Evolutionary conservation across 2,797 vertebrate species (phyloP).

Genomic region (Prionace glauca): DNA sequence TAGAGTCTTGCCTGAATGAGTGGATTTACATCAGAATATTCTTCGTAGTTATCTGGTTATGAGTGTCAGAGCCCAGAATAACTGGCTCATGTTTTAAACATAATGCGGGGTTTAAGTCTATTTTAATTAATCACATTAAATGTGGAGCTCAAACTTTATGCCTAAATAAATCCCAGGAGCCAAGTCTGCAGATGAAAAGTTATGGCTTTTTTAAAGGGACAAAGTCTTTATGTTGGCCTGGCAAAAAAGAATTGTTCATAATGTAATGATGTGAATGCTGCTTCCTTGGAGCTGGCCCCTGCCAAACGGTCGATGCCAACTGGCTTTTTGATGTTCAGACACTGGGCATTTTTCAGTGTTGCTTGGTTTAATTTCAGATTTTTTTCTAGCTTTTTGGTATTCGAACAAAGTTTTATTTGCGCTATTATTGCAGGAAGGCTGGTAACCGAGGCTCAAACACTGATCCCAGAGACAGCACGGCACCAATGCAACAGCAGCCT

Average conservation of each 20-base stretch:
- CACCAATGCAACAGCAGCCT: background rate
- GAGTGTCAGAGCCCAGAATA: background rate
- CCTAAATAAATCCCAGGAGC: background rate
- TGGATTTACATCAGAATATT: background rate
- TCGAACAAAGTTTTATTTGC: background rate
- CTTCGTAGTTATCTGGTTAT: background rate
- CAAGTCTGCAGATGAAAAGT: background rate
- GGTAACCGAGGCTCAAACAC: background rate
- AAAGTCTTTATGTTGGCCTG: background rate
- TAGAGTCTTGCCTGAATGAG: background rate
- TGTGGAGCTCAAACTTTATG: background rate
- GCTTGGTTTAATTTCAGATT: background rate
- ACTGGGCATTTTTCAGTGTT: background rate
- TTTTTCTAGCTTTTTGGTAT: background rate
- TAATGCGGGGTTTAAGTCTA: background rate
- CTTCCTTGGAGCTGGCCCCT: background rate
- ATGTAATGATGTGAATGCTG: background rate
- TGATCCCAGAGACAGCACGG: background rate
- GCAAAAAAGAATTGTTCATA: background rate
- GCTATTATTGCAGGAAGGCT: background rate
- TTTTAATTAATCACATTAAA: constrained; percentile 27
- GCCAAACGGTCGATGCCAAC: background rate
- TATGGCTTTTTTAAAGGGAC: background rate
- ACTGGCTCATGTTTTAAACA: background rate
- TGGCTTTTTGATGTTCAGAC: background rate